Evolutionary conservation across 2,113 vertebrate genomes (phyloP), one percentile per base, ranked within the genome.

Genomic region (Pomatostomus ruficeps): DNA sequence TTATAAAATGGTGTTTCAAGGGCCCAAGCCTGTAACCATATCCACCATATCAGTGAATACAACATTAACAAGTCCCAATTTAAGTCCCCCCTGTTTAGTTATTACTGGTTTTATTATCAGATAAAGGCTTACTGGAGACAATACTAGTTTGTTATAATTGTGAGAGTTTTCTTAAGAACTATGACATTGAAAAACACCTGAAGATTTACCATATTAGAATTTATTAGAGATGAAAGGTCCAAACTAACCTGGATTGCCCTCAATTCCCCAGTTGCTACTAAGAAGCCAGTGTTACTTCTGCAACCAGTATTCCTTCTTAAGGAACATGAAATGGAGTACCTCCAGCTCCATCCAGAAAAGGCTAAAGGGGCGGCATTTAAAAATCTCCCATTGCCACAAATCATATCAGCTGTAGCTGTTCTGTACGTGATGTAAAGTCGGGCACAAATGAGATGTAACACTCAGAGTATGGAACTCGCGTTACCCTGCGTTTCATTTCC

Each of bases 331-430:
- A 86, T 49, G 61, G n/a, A 70, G 26, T 54, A 29, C 43, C 42
- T 85, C 65, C 87, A 93, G 13, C 75, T 88, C 26, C 14, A 59
- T 54, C 51, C 73, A 81, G 57, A 63, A 88, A 49, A 65, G 68
- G 57, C 52, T 95, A 48, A 95, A 95, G 67, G 83, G 65, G 61
- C 52, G 55, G 52, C 46, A 82, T 92, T 91, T 93, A 76, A 76
- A 89, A 87, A 97, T 70, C 92, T 71, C 45, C 59, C n/a, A 9
- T 89, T 90, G 57, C 91, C 86, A 89, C 88, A 88, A 88, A 82
- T 89, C 91, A 91, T 74, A 89, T 91, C 83, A 79, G 28, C 83
- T 93, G 23, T 58, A 66, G 83, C 20, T 33, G 80, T 78, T 68
- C n/a, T 58, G 12, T 4, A 2, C 33, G 5, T 73, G 70, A 86